Evolutionary conservation across 2,888 invertebrate genomes (phyloP).

Genomic region (Tolmerus cingulatus): DNA sequence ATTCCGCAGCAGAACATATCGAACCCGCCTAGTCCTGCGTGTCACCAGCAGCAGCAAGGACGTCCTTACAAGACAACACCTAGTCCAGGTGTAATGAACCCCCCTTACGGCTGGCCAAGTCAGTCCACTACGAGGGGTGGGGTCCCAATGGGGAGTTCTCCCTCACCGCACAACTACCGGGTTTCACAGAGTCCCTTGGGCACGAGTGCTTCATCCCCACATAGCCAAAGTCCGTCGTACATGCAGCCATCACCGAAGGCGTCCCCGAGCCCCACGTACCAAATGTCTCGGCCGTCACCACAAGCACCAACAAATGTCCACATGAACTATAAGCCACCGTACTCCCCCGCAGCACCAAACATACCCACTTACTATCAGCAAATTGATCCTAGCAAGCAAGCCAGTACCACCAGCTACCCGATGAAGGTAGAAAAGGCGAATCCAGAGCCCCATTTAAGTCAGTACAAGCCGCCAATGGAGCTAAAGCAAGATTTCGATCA

Average conservation of each 20-base stretch:
- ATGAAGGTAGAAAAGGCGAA: background rate
- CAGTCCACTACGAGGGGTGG: constrained; percentile 40
- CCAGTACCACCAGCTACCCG: background rate
- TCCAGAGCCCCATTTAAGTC: background rate
- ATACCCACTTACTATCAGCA: background rate
- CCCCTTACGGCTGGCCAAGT: constrained; percentile 50
- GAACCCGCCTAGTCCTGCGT: constrained; percentile 21
- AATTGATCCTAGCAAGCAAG: background rate
- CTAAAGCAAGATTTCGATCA: background rate
- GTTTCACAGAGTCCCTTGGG: background rate
- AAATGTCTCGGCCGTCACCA: constrained; percentile 39
- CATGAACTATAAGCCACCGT: constrained; percentile 27
- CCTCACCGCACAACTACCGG: constrained; percentile 26
- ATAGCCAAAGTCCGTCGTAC: constrained; percentile 47
- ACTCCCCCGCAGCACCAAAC: background rate
- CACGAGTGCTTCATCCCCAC: constrained; percentile 44
- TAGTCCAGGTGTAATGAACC: constrained; percentile 49
- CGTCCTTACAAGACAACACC: constrained; percentile 34
- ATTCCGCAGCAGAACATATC: constrained; percentile 8
- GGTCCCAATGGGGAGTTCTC: constrained; percentile 45
- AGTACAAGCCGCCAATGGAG: background rate
- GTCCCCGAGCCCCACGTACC: constrained; percentile 47
- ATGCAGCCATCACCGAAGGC: constrained; percentile 48
- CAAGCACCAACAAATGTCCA: background rate
- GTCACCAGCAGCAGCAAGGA: background rate